Percentiles rank a stretch among this genome's conserved stretches.
phyloP scores from a whole-genome alignment of 2,113 vertebrate species.

The Chroicocephalus ridibundus region DNA sequence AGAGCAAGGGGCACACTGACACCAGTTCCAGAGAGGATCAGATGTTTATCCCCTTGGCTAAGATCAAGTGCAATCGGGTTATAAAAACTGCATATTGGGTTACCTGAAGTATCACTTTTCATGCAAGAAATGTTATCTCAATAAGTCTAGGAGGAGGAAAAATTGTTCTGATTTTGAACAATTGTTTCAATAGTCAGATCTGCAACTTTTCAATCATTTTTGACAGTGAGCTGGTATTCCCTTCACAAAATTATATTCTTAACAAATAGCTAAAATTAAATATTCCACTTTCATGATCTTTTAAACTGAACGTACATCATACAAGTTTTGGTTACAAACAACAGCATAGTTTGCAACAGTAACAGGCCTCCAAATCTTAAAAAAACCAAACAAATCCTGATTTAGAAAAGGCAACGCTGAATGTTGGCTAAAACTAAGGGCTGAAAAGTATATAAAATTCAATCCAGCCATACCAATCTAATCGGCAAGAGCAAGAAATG shows the following conservation, averaged over 20 bases:
- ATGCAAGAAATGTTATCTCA: not conserved
- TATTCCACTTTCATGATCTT: not conserved
- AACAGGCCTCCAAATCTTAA: not conserved
- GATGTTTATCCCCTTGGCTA: not conserved
- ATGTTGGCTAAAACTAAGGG: not conserved
- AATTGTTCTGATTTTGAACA: not conserved
- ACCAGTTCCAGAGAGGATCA: not conserved
- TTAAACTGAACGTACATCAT: not conserved
- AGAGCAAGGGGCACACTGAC: not conserved
- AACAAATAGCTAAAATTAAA: not conserved
- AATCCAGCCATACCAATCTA: not conserved
- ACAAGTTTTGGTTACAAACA: not conserved
- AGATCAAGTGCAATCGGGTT: not conserved
- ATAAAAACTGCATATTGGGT: not conserved
- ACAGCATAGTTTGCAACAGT: not conserved
- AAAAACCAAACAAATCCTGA: not conserved
- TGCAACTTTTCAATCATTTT: not conserved
- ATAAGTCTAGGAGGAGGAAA: not conserved
- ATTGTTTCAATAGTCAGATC: not conserved
- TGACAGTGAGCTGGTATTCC: not conserved
- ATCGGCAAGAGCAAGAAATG: not conserved
- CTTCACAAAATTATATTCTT: not conserved
- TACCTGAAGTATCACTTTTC: conserved; percentile 12
- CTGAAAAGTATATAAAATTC: not conserved
- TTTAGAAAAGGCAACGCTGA: not conserved